Conservation (phyloP, 2,797 vertebrate species). For the Pelobates cultripes region DNA sequence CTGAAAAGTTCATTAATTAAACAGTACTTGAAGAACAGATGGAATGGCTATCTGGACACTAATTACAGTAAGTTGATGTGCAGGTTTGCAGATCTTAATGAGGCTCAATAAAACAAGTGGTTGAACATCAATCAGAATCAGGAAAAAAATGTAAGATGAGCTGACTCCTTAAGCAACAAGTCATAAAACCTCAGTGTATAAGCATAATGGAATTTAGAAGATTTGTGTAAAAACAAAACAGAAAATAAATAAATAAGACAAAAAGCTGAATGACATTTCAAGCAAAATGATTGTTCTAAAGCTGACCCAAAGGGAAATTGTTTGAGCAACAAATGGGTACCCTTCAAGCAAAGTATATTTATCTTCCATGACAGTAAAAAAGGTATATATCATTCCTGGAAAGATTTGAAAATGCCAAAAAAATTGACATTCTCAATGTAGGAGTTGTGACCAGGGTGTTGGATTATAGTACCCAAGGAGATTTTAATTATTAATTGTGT, state of each 20-base stretch:
- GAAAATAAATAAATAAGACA: not conserved
- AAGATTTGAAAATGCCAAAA: no score
- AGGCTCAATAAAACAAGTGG: conserved; percentile 78
- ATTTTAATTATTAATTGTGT: no score
- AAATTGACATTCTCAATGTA: no score
- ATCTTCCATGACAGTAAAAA: no score
- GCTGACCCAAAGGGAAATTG: no score
- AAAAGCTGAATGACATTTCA: no score
- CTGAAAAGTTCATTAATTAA: conserved; percentile 98
- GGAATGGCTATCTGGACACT: conserved; percentile 91
- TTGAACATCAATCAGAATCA: conserved; percentile 86
- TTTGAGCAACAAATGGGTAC: no score
- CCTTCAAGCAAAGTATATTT: no score
- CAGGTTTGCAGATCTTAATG: conserved; percentile 82
- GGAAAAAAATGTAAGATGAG: conserved; percentile 71
- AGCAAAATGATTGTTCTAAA: no score
- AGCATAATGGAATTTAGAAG: conserved; percentile 44
- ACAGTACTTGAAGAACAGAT: conserved; percentile 92
- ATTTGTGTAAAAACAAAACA: not conserved
- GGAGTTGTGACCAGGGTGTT: no score
- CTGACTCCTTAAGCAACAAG: conserved; percentile 75
- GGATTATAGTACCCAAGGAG: no score
- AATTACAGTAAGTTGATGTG: conserved; percentile 88
- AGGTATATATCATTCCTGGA: no score
- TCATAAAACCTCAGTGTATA: conserved; percentile 64